Evolutionary conservation across 2,888 invertebrate species (phyloP), one percentile per base, ranked within the genome.

Genomic region (Trichogramma dendrolimi): DNA sequence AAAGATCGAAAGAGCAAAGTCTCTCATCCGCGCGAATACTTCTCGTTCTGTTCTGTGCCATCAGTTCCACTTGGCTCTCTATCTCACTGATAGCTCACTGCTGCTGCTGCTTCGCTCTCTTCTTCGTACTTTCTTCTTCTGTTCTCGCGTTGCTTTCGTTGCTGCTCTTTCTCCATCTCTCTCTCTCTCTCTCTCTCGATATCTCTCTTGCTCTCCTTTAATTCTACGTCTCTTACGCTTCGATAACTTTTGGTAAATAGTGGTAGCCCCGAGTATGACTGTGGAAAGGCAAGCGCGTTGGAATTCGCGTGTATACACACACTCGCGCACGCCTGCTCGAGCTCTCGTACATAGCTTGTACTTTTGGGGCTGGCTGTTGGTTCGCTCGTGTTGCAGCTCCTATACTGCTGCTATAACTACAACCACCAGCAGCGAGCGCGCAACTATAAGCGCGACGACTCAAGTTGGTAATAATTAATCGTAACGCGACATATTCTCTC

Each of bases 191-290:
- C 62, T 65, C 55, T 43, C 67, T 62, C 67, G 14, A 65, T 68
- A 65, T 67, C 67, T 61, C 68, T 67, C 67, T 62, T 62, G 69
- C 63, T 65, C 70, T 70, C 68, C 71, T 72, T 71, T 71, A 70
- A 71, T 71, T 72, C 71, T 66, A 66, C 71, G 71, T 72, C 70
- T 71, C 70, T 72, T 63, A 67, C 69, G 72, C 71, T 71, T 68
- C 72, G 71, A 71, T 71, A 71, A 73, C 65, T 72, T 70, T 68
- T 71, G 70, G 72, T 71, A 73, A 75, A 75, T 72, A 75, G 67
- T 63, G 62, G 51, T 11, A 11, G 47, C 47, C 11, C 64, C 63
- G 66, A 27, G 27, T 27, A 27, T 2, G 61, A 63, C 67, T 65
- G 63, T 66, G 67, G 66, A 67, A 68, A 68, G 69, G 67, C 68